These are phyloP conservation scores for Iguana delicatissima DNA, from an alignment of 2,797 vertebrate genomes.

Conservation along the genomic window DNA sequence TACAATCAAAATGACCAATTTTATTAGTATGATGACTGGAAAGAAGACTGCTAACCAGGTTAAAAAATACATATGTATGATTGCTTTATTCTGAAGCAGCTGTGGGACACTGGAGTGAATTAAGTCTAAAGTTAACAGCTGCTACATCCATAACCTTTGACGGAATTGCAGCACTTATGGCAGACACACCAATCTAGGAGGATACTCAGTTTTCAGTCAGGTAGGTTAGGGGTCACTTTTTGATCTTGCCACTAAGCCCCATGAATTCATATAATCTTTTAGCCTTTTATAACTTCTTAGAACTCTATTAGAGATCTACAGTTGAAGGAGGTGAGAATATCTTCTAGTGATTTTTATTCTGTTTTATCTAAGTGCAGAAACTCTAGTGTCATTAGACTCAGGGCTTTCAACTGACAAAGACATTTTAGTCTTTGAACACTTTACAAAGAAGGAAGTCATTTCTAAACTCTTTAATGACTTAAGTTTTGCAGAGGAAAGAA, in stretches of 20 bases:
- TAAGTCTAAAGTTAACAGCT: background rate
- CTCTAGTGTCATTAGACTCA: background rate
- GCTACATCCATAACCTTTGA: background rate
- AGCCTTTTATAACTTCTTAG: conserved; percentile 27
- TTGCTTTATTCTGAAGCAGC: background rate
- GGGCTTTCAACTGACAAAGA: conserved; percentile 19
- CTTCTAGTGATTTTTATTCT: conserved; percentile 26
- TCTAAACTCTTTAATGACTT: conserved; percentile 25
- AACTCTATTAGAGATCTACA: conserved; percentile 9
- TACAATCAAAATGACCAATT: background rate
- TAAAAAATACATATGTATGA: too few species aligned
- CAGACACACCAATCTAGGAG: background rate
- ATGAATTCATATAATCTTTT: conserved; percentile 16
- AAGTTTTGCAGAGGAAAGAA: conserved; percentile 16
- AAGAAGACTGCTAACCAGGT: background rate
- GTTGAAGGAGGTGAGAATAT: conserved; percentile 8
- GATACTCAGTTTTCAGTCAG: background rate
- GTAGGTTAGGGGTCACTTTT: background rate
- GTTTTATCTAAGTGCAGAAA: conserved; percentile 20
- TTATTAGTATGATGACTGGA: background rate
- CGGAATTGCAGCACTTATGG: background rate
- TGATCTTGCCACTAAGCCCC: background rate
- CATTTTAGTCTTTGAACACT: conserved; percentile 35
- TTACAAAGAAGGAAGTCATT: conserved; percentile 28
- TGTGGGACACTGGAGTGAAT: background rate